A percentile compares a stretch with the other conserved stretches of the same genome.
phyloP scores from a whole-genome alignment of 2,113 vertebrate species.

The Crotalus viridis region DNA sequence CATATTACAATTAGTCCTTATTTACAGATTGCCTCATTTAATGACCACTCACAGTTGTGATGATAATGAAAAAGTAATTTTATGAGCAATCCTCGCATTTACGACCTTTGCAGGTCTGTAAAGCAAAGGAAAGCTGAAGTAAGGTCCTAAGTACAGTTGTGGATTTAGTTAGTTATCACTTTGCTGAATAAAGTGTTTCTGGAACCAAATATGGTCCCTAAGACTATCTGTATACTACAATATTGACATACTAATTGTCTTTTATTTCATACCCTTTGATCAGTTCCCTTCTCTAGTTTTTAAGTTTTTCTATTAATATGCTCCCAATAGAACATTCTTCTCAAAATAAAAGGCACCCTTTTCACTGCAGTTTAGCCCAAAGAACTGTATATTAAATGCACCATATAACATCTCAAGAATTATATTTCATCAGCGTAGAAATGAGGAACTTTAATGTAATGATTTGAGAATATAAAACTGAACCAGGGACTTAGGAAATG shows the following conservation, averaged over 20 bases:
- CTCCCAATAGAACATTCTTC: background rate
- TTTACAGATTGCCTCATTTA: background rate
- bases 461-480: background rate
- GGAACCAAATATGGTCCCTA: background rate
- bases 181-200: background rate
- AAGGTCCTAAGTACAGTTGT: background rate
- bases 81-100: background rate
- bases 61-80: background rate
- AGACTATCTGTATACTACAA: background rate
- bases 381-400: background rate
- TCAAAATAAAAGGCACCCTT: background rate
- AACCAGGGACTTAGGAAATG: background rate
- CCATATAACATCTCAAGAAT: background rate
- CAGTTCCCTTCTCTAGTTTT: background rate
- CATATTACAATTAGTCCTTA: background rate
- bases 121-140: background rate
- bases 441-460: background rate
- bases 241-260: background rate
- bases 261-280: background rate
- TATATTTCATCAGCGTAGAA: background rate
- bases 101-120: background rate
- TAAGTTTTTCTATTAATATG: background rate
- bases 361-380: background rate
- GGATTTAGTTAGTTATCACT: background rate
- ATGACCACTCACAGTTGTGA: background rate